phyloP scores from a whole-genome alignment of 2,113 vertebrate genomes.

The Seriola aureovittata region DNA sequence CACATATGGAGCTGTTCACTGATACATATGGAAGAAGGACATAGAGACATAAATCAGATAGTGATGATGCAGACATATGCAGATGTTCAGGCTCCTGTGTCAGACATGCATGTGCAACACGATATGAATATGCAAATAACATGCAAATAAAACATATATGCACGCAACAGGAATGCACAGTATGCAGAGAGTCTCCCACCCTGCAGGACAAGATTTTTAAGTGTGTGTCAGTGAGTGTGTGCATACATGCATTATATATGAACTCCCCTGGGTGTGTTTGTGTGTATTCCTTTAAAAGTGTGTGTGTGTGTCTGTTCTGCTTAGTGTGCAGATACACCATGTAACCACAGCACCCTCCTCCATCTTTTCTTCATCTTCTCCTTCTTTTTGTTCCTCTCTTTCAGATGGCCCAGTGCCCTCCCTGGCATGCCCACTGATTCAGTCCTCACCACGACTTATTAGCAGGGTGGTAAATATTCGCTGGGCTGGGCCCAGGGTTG shows the following conservation, averaged over 20 bases:
- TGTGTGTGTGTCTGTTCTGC: constrained; percentile 2
- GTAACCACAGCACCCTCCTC: not conserved
- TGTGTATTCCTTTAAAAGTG: not conserved
- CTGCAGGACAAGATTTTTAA: not conserved
- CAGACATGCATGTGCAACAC: constrained; percentile 7
- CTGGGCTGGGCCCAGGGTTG: constrained; percentile 54
- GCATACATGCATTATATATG: constrained; percentile 6
- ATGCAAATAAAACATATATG: constrained; percentile 17
- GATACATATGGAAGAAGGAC: constrained; percentile 14
- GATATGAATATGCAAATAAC: constrained; percentile 11
- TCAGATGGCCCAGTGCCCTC: not conserved
- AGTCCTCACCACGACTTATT: constrained; percentile 56
- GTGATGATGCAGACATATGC: constrained; percentile 12
- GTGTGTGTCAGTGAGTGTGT: not conserved
- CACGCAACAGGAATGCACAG: constrained; percentile 5
- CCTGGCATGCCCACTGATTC: constrained; percentile 39
- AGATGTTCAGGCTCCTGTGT: constrained; percentile 6
- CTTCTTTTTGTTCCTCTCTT: not conserved
- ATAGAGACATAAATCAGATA: not conserved
- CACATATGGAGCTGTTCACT: not conserved
- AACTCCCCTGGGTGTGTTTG: not conserved
- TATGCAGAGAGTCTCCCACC: not conserved
- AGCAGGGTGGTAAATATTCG: constrained; percentile 65
- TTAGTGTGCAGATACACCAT: constrained; percentile 21
- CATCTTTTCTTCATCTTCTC: not conserved